Base-by-base conservation (phyloP, 2,888 invertebrate species). In the Tuta absoluta region DNA sequence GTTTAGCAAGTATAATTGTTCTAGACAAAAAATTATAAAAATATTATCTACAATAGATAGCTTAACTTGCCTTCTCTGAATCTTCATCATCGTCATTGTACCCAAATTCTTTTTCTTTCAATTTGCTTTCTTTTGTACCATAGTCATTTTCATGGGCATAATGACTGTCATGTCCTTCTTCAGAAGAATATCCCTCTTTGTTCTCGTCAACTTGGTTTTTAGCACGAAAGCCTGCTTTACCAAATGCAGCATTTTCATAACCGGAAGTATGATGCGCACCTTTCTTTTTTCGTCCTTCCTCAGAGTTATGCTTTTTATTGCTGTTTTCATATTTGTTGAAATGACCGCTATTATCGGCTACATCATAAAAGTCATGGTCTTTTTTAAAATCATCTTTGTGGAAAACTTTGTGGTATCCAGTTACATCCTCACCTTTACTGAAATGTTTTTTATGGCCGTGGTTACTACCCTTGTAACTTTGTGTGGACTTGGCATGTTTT, bases 361-460 rank as follows among this genome's bases (percentile, higher is more conserved):
- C 94, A 75, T 95, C 95, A 79, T 95, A 95, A 86, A 95, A 95
- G 73, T 94, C 94, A 71, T 95, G 95, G 75, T 95, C 94, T 77
- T 95, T 95, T 81, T 95, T 95, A 90, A 93, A 95, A 81, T 96
- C 96, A 76, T 96, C 95, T 88, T 95, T 95, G 84, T 93, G 93
- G 83, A 94, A 95, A 0, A 95, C 94, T 74, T 94, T 95, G 81
- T 95, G 95, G 87, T 93, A 95, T 19, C 95, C 95, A 8, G 93
- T 94, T 23, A 95, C 92, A 62, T 94, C 94, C 67, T 94, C 93
- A 0, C 95, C 95, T 77, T 95, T 95, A 81, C 94, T 94, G 82
- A 92, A 93, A 68, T 93, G 93, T 63, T 93, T 92, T 69, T 93
- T 92, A 71, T 93, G 91, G 10, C 93, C 93, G 72, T 93, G 93